phyloP scores from a whole-genome alignment of 2,888 invertebrate genomes.

The Napeogenes sylphis region DNA sequence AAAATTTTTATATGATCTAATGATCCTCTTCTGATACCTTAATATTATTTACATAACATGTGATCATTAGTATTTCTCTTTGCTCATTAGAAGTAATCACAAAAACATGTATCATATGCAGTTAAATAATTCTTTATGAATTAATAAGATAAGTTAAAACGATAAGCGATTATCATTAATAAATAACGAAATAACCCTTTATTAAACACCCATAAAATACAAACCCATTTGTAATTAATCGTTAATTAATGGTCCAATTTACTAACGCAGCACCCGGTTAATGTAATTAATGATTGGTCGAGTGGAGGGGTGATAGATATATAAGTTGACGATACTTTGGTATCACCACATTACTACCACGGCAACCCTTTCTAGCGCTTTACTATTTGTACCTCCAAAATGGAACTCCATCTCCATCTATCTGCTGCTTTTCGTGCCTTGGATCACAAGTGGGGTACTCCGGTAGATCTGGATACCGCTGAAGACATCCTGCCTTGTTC shows the following conservation, averaged over 20 bases:
- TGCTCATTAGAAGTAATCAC: no score
- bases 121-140: no score
- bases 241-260: neutral
- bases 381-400: conserved; percentile 26
- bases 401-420: conserved; percentile 58
- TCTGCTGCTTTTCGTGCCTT: conserved; percentile 50
- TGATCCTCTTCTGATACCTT: neutral
- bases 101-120: no score
- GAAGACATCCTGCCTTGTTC: conserved; percentile 37
- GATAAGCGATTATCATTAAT: no score
- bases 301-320: neutral
- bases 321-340: neutral
- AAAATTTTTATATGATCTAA: neutral
- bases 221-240: neutral
- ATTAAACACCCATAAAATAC: neutral
- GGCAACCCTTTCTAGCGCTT: neutral
- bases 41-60: no score
- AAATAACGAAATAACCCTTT: neutral
- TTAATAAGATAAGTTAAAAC: no score
- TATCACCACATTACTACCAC: neutral
- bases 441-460: conserved; percentile 54
- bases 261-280: neutral
- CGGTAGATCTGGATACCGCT: conserved; percentile 48
- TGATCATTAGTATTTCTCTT: no score
- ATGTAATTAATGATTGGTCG: neutral